phyloP scores from a whole-genome alignment of 2,888 invertebrate genomes.

The Pasiphila rectangulata region DNA sequence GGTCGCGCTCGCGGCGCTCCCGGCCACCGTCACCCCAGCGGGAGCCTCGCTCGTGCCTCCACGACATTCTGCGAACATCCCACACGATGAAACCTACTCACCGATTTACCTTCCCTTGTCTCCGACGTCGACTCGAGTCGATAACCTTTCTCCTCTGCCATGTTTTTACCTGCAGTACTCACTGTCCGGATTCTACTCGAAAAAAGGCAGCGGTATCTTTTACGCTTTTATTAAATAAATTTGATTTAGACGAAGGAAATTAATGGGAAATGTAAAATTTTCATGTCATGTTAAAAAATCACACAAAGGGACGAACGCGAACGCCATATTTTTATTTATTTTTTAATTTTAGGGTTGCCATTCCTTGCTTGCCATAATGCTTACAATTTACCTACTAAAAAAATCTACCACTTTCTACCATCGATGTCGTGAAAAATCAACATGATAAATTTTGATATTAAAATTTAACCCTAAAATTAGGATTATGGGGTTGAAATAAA shows the following conservation, averaged over 20 bases:
- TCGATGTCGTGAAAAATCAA: too few relatives aligned
- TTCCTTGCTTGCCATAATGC: background rate
- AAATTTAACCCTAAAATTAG: too few relatives aligned
- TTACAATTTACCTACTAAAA: too few relatives aligned
- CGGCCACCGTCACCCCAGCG: constrained; percentile 55
- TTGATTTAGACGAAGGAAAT: background rate
- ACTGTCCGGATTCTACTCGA: constrained; percentile 19
- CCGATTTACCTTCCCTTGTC: constrained; percentile 42
- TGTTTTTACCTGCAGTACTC: constrained; percentile 33
- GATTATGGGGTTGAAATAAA: too few relatives aligned
- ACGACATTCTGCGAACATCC: constrained; percentile 77
- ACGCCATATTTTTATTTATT: constrained; percentile 1
- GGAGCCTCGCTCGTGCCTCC: constrained; percentile 64
- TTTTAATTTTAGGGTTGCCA: background rate
- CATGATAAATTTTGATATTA: too few relatives aligned
- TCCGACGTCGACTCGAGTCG: constrained; percentile 28
- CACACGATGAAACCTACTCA: constrained; percentile 62
- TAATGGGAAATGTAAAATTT: background rate
- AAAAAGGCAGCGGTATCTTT: background rate
- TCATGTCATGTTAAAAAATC: background rate
- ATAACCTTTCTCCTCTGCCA: constrained; percentile 29
- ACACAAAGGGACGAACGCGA: background rate
- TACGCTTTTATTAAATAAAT: background rate
- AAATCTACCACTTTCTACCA: constrained; percentile 3
- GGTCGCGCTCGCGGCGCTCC: constrained; percentile 29